phyloP scores from a whole-genome alignment of 2,888 invertebrate species.

The Ormyrus thymus region DNA sequence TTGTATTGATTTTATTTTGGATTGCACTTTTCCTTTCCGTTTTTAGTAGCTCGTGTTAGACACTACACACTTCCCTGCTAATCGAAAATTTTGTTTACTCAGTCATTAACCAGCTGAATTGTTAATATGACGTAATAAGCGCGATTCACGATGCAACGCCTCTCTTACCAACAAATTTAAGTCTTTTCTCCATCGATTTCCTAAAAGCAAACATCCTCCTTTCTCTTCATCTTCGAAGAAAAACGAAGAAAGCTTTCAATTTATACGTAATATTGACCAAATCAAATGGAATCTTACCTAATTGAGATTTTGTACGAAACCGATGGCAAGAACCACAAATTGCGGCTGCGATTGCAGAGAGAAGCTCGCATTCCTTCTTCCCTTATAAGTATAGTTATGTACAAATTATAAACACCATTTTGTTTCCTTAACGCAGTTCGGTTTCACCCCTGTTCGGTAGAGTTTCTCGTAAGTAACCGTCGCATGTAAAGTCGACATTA shows the following conservation, averaged over 20 bases:
- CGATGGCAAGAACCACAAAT: conserved; percentile 4
- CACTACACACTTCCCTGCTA: conserved; percentile 31
- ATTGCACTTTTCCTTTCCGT: conserved; percentile 35
- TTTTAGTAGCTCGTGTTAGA: conserved; percentile 24
- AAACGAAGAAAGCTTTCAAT: neutral
- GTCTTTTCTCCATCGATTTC: neutral
- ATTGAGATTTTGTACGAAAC: conserved; percentile 3
- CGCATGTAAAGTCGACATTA: conserved; percentile 5
- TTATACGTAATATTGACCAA: neutral
- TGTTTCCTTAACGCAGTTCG: neutral
- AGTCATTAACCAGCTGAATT: conserved; percentile 38
- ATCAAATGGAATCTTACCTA: neutral
- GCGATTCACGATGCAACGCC: conserved; percentile 12
- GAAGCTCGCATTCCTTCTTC: conserved; percentile 40
- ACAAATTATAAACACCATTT: conserved; percentile 54
- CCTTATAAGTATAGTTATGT: conserved; percentile 46
- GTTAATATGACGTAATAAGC: conserved; percentile 40
- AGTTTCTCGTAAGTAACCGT: conserved; percentile 5
- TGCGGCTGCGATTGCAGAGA: conserved; percentile 10
- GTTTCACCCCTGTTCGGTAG: neutral
- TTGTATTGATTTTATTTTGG: conserved; percentile 22
- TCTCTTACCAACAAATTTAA: conserved; percentile 11
- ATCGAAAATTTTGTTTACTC: conserved; percentile 41
- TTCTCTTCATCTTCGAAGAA: neutral
- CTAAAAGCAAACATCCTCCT: neutral